Conservation (phyloP, 1,140 invertebrate species). For the Trigoniulus corallinus region DNA sequence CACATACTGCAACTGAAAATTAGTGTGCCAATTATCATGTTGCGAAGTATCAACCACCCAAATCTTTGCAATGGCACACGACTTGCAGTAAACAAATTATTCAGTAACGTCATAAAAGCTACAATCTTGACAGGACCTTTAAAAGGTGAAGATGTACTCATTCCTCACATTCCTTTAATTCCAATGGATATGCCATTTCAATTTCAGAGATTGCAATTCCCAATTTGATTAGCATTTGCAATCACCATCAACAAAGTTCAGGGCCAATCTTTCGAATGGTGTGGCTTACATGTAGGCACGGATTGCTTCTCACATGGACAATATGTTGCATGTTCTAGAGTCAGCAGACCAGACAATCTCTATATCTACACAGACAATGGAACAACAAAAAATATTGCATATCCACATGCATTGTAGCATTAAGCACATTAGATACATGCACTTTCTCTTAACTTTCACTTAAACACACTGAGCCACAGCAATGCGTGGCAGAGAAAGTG, state of each 20-base stretch:
- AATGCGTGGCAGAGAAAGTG: conserved; percentile 1
- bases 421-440: conserved; percentile 1
- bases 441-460: background rate
- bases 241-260: no score
- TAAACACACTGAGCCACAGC: background rate
- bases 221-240: no score
- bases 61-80: conserved; percentile 10
- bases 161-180: conserved; percentile 7
- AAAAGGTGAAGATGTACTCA: no score
- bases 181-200: background rate
- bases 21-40: conserved; percentile 11
- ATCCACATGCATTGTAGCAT: conserved; percentile 3
- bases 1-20: conserved; percentile 12
- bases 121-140: no score
- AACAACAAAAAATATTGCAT: conserved; percentile 8
- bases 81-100: conserved; percentile 8
- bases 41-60: conserved; percentile 12
- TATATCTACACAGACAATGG: conserved; percentile 6
- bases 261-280: conserved; percentile 11
- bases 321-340: no score
- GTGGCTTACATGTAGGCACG: conserved; percentile 7
- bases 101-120: conserved; percentile 6
- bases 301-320: no score
- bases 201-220: no score
- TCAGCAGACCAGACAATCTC: conserved; percentile 8